Percentiles rank a stretch among this genome's conserved stretches.
Evolutionary conservation across 2,113 vertebrate genomes (phyloP).

Genomic region (Baryphthengus martii): DNA sequence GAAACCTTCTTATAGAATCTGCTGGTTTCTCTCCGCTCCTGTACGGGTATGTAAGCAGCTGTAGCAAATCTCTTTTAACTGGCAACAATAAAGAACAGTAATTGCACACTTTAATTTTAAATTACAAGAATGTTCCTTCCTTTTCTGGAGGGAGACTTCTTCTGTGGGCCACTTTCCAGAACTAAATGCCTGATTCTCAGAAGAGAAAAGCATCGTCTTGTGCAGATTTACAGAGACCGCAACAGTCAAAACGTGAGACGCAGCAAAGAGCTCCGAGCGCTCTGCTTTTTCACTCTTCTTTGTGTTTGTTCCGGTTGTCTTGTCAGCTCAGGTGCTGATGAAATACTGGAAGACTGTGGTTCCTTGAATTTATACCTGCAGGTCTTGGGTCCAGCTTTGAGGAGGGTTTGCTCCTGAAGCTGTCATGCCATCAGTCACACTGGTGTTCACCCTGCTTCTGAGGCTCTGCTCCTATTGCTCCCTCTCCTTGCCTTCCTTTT

Average conservation of each 20-base stretch:
- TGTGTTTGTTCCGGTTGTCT: rapidly evolving
- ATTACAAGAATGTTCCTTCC: constrained; percentile 14
- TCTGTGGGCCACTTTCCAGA: not conserved
- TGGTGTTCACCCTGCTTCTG: rapidly evolving
- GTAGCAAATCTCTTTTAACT: constrained; percentile 59
- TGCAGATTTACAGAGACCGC: not conserved
- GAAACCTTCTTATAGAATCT: constrained; percentile 51
- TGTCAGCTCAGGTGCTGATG: not conserved
- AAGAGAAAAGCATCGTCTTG: not conserved
- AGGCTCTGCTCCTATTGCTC: not conserved
- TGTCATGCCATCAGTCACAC: not conserved
- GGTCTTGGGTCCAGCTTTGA: not conserved
- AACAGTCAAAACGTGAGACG: rapidly evolving
- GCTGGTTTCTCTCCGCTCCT: constrained; percentile 30
- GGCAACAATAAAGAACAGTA: constrained; percentile 59
- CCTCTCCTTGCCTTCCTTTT: not conserved
- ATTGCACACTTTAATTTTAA: constrained; percentile 51
- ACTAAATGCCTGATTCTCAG: not conserved
- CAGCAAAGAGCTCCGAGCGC: not conserved
- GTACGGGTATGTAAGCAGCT: constrained; percentile 6
- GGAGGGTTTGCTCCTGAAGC: not conserved
- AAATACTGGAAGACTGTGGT: not conserved
- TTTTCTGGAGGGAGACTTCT: constrained; percentile 44
- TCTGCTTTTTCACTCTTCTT: not conserved
- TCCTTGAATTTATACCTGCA: not conserved